A percentile compares a stretch with the other conserved stretches of the same genome.
These are phyloP conservation scores for Stenichneumon culpator DNA, from an alignment of 2,888 invertebrate genomes.

Conservation along the genomic window DNA sequence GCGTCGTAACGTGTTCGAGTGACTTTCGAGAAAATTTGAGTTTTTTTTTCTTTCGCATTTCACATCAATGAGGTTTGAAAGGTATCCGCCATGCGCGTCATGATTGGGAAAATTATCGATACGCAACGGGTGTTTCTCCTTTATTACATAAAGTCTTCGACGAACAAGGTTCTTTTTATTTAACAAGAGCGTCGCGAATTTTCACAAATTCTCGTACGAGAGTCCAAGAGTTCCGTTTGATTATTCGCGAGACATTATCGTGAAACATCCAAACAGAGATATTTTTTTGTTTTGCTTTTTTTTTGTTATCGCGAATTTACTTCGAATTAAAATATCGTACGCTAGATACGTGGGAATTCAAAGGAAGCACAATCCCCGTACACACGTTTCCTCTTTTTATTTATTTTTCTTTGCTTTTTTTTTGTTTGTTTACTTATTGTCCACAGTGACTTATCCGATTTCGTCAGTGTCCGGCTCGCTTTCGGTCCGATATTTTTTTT, in stretches of 20 bases:
- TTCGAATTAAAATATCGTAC: slow-evolving; percentile 45
- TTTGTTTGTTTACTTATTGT: slow-evolving; percentile 65
- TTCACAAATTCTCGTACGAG: not conserved
- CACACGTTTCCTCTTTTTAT: slow-evolving; percentile 38
- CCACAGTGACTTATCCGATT: slow-evolving; percentile 69
- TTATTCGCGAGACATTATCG: slow-evolving; percentile 28
- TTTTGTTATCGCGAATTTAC: slow-evolving; percentile 20
- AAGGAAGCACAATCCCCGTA: slow-evolving; percentile 71
- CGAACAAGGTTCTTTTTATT: slow-evolving; percentile 7
- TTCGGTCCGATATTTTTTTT: slow-evolving; percentile 39
- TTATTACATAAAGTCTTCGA: slow-evolving; percentile 9
- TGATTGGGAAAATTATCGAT: slow-evolving; percentile 35
- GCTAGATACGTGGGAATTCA: slow-evolving; percentile 66
- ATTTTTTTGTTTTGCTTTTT: slow-evolving; percentile 4
- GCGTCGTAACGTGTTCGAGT: slow-evolving; percentile 37
- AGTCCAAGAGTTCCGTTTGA: slow-evolving; percentile 1
- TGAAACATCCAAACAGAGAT: slow-evolving; percentile 41
- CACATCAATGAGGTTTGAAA: slow-evolving; percentile 48
- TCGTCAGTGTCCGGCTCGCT: slow-evolving; percentile 46
- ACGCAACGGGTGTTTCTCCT: not conserved
- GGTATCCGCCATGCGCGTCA: not conserved
- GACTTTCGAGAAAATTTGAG: slow-evolving; percentile 23
- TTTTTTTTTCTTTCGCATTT: slow-evolving; percentile 1
- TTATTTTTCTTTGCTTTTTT: slow-evolving; percentile 37
- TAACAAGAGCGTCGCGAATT: slow-evolving; percentile 12